These are phyloP conservation scores for Leptinotarsa peninsularis DNA, from an alignment of 2,888 invertebrate genomes.

Conservation along the genomic window DNA sequence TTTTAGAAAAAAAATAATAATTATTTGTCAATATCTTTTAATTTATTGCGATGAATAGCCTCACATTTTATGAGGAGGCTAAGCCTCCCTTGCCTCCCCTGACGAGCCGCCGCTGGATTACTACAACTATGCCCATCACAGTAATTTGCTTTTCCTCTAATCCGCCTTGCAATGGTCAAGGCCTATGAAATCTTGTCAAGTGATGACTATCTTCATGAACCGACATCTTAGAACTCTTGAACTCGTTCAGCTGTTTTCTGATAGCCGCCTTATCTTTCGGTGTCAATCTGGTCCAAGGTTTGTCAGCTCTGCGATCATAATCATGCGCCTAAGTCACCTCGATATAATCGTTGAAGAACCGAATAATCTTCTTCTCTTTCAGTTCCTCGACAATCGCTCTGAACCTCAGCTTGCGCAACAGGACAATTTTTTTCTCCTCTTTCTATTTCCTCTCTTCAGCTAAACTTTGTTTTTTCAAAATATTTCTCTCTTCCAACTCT, in stretches of 20 bases:
- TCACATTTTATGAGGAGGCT: too few species aligned
- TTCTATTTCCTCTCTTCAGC: slow-evolving; percentile 95
- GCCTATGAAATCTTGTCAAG: slow-evolving; percentile 88
- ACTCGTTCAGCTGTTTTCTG: slow-evolving; percentile 98
- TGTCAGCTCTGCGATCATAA: slow-evolving; percentile 97
- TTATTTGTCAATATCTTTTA: too few species aligned
- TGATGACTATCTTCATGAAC: slow-evolving; percentile 99
- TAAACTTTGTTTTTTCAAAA: slow-evolving; percentile 95
- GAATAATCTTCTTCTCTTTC: slow-evolving; percentile 98
- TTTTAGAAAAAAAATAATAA: too few species aligned
- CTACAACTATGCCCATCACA: slow-evolving; percentile 67
- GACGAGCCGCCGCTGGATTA: slow-evolving; percentile 37
- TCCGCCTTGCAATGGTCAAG: slow-evolving; percentile 78
- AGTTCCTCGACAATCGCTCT: slow-evolving; percentile 98
- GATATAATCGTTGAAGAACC: slow-evolving; percentile 99
- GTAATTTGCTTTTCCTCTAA: slow-evolving; percentile 67
- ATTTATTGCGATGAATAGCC: too few species aligned
- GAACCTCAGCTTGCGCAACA: slow-evolving; percentile 96
- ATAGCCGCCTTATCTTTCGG: slow-evolving; percentile 99
- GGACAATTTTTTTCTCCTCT: slow-evolving; percentile 95
- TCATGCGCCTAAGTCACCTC: slow-evolving; percentile 98
- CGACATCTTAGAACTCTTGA: slow-evolving; percentile 99
- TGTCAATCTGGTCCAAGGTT: slow-evolving; percentile 99
- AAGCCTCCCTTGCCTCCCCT: too few species aligned
- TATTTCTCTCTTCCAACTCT: slow-evolving; percentile 97